These are phyloP conservation scores for Brachionus manjavacas DNA, from an alignment of 1,140 invertebrate species.

Conservation along the genomic window DNA sequence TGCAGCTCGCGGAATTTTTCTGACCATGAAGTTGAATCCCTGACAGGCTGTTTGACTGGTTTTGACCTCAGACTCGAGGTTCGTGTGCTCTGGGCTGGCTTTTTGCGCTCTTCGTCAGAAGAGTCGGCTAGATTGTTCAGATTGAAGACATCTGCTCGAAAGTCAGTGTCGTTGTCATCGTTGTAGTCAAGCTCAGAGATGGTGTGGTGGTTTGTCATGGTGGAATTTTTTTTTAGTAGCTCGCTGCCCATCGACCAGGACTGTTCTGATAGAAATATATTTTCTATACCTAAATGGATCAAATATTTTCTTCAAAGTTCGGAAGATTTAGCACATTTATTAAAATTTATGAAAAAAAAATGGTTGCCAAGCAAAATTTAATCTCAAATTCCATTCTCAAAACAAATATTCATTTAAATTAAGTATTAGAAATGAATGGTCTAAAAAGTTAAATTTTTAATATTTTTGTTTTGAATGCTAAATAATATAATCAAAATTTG, in stretches of 20 bases:
- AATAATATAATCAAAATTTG: too few relatives aligned
- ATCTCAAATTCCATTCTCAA: background rate
- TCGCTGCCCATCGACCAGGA: background rate
- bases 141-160: background rate
- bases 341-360: background rate
- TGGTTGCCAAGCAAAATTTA: background rate
- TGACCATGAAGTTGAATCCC: background rate
- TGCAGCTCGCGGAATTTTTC: slow-evolving; percentile 48
- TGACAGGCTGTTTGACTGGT: background rate
- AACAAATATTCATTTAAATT: background rate
- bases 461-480: background rate
- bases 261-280: background rate
- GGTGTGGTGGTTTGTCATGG: background rate
- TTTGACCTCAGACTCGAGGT: background rate
- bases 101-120: background rate
- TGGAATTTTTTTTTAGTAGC: background rate
- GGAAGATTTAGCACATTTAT: background rate
- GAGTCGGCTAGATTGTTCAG: slow-evolving; percentile 8
- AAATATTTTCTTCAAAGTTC: background rate
- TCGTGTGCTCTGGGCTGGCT: background rate
- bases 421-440: background rate
- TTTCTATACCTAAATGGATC: background rate
- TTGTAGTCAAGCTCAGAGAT: background rate
- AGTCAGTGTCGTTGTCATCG: background rate
- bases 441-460: background rate